These are phyloP conservation scores for Hetaerina titia DNA, from an alignment of 2,888 invertebrate genomes.

Conservation along the genomic window DNA sequence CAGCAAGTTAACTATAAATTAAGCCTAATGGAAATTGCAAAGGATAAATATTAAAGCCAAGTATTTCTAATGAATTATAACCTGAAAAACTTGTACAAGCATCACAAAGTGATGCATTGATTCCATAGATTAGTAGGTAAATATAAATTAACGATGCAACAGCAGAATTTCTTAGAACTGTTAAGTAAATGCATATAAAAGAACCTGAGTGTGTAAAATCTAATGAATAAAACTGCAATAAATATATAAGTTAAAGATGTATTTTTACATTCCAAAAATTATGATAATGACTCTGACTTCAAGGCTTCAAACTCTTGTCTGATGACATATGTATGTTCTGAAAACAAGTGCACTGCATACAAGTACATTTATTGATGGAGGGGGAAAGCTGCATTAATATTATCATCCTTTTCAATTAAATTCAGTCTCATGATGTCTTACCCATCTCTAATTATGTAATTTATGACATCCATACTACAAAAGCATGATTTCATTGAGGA, in stretches of 20 bases:
- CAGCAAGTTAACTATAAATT: no score
- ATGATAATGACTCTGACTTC: no score
- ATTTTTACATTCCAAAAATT: background rate
- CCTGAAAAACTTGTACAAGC: no score
- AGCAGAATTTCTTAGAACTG: background rate
- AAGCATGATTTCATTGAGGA: background rate
- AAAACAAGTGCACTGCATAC: background rate
- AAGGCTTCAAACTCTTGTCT: background rate
- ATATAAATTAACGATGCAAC: background rate
- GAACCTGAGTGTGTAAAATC: background rate
- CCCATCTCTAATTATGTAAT: background rate
- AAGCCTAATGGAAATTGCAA: background rate
- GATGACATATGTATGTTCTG: background rate
- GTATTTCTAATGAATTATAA: no score
- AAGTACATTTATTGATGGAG: background rate
- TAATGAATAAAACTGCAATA: background rate
- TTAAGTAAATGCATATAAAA: background rate
- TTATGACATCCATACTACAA: background rate
- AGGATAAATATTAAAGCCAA: background rate
- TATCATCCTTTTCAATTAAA: background rate
- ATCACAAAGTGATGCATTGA: background rate
- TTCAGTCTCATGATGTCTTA: background rate
- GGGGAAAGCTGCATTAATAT: background rate
- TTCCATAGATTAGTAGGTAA: no score
- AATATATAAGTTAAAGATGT: background rate